Conservation (phyloP, 2,888 invertebrate genomes). For the Notodonta ziczac region DNA sequence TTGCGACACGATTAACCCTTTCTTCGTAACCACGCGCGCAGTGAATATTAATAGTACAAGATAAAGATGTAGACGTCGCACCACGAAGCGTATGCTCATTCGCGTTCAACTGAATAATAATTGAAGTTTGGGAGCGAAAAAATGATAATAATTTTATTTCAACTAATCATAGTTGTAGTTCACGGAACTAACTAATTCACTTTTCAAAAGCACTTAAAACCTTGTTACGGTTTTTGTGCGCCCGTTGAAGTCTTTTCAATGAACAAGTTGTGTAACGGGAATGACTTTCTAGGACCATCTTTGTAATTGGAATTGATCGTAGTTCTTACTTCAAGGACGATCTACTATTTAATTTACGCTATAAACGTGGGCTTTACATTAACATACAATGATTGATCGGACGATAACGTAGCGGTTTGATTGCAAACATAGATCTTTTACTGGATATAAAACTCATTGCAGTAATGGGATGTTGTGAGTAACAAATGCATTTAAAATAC, state of each 20-base stretch:
- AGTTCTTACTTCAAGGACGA: not conserved
- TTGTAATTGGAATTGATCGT: not conserved
- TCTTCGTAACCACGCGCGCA: constrained; percentile 43
- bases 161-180: no score
- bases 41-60: constrained; percentile 41
- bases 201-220: not conserved
- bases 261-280: not conserved
- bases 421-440: not conserved
- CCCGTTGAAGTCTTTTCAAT: constrained; percentile 16
- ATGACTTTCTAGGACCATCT: not conserved
- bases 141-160: no score
- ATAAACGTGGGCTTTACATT: constrained; percentile 1
- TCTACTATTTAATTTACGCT: not conserved
- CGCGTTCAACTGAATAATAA: constrained; percentile 27
- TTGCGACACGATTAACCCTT: constrained; percentile 41
- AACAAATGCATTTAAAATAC: not conserved
- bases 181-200: no score
- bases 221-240: not conserved
- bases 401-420: not conserved
- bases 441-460: not conserved
- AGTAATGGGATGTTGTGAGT: not conserved
- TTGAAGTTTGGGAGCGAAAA: not conserved
- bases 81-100: constrained; percentile 1
- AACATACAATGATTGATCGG: constrained; percentile 2
- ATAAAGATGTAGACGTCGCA: constrained; percentile 14